A percentile compares a stretch with the other conserved stretches of the same genome.
Conservation (phyloP, 2,797 vertebrate genomes). For the Danionella dracula region DNA sequence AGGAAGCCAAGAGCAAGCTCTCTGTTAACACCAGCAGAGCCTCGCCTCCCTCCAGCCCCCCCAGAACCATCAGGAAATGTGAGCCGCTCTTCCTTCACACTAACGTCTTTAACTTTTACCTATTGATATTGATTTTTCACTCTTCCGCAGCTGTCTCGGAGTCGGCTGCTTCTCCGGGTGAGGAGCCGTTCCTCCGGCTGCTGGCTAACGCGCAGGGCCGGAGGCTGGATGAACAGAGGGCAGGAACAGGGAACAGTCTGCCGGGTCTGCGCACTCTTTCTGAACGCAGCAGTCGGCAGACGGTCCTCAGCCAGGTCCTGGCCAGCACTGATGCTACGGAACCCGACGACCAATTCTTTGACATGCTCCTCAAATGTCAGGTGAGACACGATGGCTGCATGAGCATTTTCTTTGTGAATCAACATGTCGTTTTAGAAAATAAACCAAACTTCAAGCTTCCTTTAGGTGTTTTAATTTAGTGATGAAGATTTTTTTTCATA, state of each 20-base stretch:
- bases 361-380: slow-evolving; percentile 92
- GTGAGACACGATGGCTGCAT: slow-evolving; percentile 51
- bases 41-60: slow-evolving; percentile 57
- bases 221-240: slow-evolving; percentile 78
- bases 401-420: no score
- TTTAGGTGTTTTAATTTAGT: no score
- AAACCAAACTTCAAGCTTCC: no score
- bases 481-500: no score
- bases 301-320: slow-evolving; percentile 77
- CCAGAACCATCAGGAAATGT: slow-evolving; percentile 78
- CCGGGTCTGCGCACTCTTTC: slow-evolving; percentile 71
- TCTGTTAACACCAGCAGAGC: slow-evolving; percentile 45
- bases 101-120: background rate
- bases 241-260: slow-evolving; percentile 67
- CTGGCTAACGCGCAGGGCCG: slow-evolving; percentile 74
- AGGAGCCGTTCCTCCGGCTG: slow-evolving; percentile 74
- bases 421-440: no score
- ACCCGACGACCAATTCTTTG: slow-evolving; percentile 90
- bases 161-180: slow-evolving; percentile 70
- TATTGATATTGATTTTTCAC: background rate
- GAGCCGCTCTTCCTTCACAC: slow-evolving; percentile 29
- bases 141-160: slow-evolving; percentile 68
- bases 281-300: slow-evolving; percentile 51
- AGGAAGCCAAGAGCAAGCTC: slow-evolving; percentile 67
- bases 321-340: slow-evolving; percentile 68